phyloP scores from a whole-genome alignment of 2,113 vertebrate genomes.

The Setophaga kirtlandii region DNA sequence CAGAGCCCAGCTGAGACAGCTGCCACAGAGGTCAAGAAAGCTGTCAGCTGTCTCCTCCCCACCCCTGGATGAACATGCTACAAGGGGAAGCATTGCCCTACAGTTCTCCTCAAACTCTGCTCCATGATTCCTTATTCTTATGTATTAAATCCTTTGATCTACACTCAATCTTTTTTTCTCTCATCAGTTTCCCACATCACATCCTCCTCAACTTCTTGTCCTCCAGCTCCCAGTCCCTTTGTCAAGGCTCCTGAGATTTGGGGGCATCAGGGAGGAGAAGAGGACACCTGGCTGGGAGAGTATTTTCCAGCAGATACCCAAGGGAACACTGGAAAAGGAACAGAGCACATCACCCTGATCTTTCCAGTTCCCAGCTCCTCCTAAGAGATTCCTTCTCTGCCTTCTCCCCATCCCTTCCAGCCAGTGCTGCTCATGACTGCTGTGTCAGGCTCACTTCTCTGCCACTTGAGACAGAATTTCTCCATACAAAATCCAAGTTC shows the following conservation, averaged over 20 bases:
- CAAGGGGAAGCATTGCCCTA: background rate
- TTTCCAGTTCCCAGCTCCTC: background rate
- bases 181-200: background rate
- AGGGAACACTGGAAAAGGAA: background rate
- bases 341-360: accelerated
- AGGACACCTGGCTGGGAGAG: background rate
- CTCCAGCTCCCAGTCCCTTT: background rate
- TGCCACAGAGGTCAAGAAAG: background rate
- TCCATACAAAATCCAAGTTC: background rate
- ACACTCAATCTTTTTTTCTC: background rate
- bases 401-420: background rate
- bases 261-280: background rate
- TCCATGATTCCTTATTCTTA: background rate
- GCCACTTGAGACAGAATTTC: background rate
- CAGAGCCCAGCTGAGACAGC: background rate
- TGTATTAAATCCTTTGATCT: background rate
- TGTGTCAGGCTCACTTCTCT: background rate
- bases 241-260: background rate
- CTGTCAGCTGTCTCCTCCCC: background rate
- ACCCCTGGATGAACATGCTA: background rate
- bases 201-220: background rate
- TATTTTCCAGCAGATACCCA: background rate
- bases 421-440: background rate
- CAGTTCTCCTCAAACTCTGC: background rate
- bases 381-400: background rate